Percentiles rank a stretch among this genome's conserved stretches.
These are phyloP conservation scores for Erebia ligea DNA, from an alignment of 2,888 invertebrate genomes.

Conservation along the genomic window DNA sequence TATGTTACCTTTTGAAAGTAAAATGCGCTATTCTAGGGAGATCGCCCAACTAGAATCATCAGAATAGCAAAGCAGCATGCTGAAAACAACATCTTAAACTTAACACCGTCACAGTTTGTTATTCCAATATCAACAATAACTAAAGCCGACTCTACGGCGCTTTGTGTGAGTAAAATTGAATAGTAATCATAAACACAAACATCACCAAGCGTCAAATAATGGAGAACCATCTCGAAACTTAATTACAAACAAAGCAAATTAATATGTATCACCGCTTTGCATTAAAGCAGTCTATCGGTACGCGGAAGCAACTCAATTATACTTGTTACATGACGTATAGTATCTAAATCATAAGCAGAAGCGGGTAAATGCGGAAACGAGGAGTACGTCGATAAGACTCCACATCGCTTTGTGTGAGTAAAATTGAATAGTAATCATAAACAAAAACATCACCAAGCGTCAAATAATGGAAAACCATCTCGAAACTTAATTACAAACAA, in stretches of 20 bases:
- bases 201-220: constrained; percentile 38
- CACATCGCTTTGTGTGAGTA: constrained; percentile 16
- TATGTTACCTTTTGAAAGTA: no score
- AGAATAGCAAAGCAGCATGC: background rate
- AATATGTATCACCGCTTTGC: constrained; percentile 47
- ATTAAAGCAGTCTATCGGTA: constrained; percentile 46
- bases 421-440: constrained; percentile 41
- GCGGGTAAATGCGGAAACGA: background rate
- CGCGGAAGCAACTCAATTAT: constrained; percentile 42
- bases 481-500: constrained; percentile 45
- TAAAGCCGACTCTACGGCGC: constrained; percentile 11
- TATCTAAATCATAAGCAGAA: constrained; percentile 15
- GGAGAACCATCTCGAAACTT: constrained; percentile 40
- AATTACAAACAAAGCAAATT: constrained; percentile 48
- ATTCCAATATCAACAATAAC: constrained; percentile 18
- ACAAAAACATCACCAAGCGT: constrained; percentile 39
- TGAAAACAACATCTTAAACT: constrained; percentile 12
- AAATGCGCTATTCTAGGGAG: no score
- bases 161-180: constrained; percentile 36
- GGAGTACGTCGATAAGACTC: background rate
- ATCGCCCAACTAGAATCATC: no score
- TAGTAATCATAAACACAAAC: constrained; percentile 41
- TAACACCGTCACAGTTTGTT: constrained; percentile 24
- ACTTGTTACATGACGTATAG: constrained; percentile 20
- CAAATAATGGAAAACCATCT: constrained; percentile 38